Evolutionary conservation across 2,797 vertebrate genomes (phyloP), one percentile per base, ranked within the genome.

Genomic region (Trematomus bernacchii): DNA sequence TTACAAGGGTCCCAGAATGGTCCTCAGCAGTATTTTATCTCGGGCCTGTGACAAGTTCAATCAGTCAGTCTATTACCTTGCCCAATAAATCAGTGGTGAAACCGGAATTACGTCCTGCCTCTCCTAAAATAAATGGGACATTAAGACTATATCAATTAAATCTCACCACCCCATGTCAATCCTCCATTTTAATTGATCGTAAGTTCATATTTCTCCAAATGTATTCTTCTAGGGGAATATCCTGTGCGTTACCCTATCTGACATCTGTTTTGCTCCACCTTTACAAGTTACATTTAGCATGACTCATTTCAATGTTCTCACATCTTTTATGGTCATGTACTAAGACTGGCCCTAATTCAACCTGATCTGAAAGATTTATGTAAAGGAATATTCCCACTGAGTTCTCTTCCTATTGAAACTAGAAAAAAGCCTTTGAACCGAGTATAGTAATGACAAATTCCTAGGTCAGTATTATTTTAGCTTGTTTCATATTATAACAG

Each of bases 1-100:
- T 80, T 87, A 43, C 87, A 88, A 91, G 85, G 77, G 90, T 73
- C 85, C 62, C 82, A 89, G 88, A 93, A 93, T 89, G 91, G 82
- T 87, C 73, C 85, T 67, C 71, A 76, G 87, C 88, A 91, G 91
- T 91, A 90, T 89, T 93, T 95, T 93, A 94, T 85, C 63, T 92
- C 85, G 70, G 82, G 69, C 85, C 86, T 67, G 76, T 94, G 91
- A 94, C 91, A 90, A 83, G 89, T 93, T 96, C 91, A 93, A 93
- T 95, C 93, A 94, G 83, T 74, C 89, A 94, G 89, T 95, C 84
- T 93, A 87, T 93, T 95, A 94, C 92, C 87, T 71, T 88, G 74
- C 50, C 71, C 91, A 82, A 92, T 95, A 95, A 94, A 95, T 93
- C 88, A 90, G 84, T 57, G 58, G 81, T 73, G 76, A 90, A 93